phyloP scores from a whole-genome alignment of 1,140 invertebrate genomes.

The Drosophila eugracilis region DNA sequence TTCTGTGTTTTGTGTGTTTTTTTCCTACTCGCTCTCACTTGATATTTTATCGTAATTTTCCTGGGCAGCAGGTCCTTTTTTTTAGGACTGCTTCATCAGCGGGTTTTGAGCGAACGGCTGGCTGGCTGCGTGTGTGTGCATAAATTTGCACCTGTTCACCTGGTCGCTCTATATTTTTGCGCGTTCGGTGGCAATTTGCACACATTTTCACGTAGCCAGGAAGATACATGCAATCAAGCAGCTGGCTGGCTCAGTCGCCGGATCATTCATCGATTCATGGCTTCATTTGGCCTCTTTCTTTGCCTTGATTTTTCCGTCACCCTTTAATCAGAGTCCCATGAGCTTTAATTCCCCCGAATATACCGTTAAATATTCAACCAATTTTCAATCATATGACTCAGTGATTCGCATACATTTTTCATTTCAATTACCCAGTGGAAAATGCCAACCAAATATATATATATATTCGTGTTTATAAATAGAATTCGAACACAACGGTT shows the following conservation, averaged over 20 bases:
- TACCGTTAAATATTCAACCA: slow-evolving; percentile 6
- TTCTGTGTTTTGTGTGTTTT: no score
- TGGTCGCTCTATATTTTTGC: slow-evolving; percentile 19
- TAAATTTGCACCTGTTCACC: slow-evolving; percentile 56
- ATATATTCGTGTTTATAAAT: slow-evolving; percentile 15
- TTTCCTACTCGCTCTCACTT: slow-evolving; percentile 10
- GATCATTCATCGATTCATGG: slow-evolving; percentile 55
- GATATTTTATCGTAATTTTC: slow-evolving; percentile 71
- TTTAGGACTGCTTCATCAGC: slow-evolving; percentile 43
- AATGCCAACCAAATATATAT: slow-evolving; percentile 15
- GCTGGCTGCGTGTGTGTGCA: slow-evolving; percentile 55
- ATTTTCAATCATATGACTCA: slow-evolving; percentile 55
- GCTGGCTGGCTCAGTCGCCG: slow-evolving; percentile 53
- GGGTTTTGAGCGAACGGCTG: slow-evolving; percentile 29
- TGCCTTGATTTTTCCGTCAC: not conserved
- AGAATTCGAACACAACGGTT: slow-evolving; percentile 4
- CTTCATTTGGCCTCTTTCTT: slow-evolving; percentile 30
- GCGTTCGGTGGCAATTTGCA: slow-evolving; percentile 36
- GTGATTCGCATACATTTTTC: slow-evolving; percentile 71
- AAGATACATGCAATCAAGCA: slow-evolving; percentile 73
- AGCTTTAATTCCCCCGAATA: slow-evolving; percentile 9
- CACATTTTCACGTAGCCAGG: slow-evolving; percentile 50
- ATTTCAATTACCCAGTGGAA: slow-evolving; percentile 63
- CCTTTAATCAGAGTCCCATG: slow-evolving; percentile 8
- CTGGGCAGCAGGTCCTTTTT: slow-evolving; percentile 32